phyloP scores from a whole-genome alignment of 1,140 invertebrate genomes.

The Lucilia cuprina region DNA sequence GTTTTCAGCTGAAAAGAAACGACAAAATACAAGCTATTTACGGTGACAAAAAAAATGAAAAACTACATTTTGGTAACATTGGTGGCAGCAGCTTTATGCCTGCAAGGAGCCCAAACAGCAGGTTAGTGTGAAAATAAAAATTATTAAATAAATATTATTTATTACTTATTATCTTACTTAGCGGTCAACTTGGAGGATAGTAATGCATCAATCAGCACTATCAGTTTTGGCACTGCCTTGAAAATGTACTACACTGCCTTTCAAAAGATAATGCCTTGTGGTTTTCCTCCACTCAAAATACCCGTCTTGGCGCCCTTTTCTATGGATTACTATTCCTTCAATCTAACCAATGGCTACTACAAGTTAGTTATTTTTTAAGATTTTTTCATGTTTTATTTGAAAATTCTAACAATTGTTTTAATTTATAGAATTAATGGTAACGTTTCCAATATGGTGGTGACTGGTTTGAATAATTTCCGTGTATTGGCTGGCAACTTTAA shows the following conservation, averaged over 20 bases:
- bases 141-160: neutral
- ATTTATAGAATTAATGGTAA: conserved; percentile 41
- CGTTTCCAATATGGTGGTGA: conserved; percentile 45
- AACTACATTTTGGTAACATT: neutral
- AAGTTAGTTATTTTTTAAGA: neutral
- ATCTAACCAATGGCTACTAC: neutral
- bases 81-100: neutral
- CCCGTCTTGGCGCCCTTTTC: conserved; percentile 43
- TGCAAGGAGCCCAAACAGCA: neutral
- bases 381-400: neutral
- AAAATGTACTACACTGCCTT: conserved; percentile 44
- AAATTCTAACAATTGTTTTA: neutral
- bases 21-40: neutral
- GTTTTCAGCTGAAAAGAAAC: neutral
- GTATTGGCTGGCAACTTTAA: conserved; percentile 43
- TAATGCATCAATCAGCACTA: neutral
- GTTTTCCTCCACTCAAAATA: conserved; percentile 42
- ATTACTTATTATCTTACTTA: neutral
- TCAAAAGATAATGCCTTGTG: conserved; percentile 48
- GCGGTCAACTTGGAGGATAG: neutral
- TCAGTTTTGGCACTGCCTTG: conserved; percentile 41
- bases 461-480: conserved; percentile 46
- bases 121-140: neutral
- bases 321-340: neutral
- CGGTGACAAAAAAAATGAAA: neutral